Base-by-base conservation (phyloP, 2,888 invertebrate species). In the Drosophila pseudotalamancana region DNA sequence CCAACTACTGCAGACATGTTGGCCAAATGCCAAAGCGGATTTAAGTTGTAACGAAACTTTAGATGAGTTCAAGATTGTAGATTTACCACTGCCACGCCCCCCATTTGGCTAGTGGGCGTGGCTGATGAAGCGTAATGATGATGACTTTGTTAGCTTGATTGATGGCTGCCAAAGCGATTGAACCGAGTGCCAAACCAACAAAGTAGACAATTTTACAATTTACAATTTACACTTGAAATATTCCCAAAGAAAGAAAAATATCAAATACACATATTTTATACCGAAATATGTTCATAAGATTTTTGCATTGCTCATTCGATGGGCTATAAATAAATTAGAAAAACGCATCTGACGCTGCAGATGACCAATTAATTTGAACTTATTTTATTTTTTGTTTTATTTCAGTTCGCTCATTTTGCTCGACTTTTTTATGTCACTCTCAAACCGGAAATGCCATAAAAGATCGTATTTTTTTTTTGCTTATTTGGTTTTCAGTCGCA, bases 1-100 rank as follows among this genome's bases (percentile, higher is more conserved):
- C 76, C 79, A 78, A 69, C 79, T 82, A 73, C 81, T 71, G n/a
- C n/a, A n/a, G 57, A 67, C 61, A 56, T 50, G 77, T 69, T 57
- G 77, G 83, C 83, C 69, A 65, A 79, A 60, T 79, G 57, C 77
- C 80, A 84, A 80, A 77, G 72, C 61, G 85, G 81, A 77, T 81
- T 87, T 77, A 77, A 77, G 68, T 87, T 87, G 65, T 72, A 56
- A 48, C 40, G 37, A 80, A 81, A 81, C 85, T 81, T 81, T 81
- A 81, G 87, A 87, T 81, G 87, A 87, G 87, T 87, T 81, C 70
- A 86, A 84, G 65, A 61, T 78, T 74, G 64, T 60, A 42, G 77
- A 83, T 79, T 82, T 76, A 27, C 11, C 18, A 23, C 11, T 25
- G 48, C 45, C 75, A 63, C 79, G 62, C 72, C 75, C 60, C 40